Evolutionary conservation across 2,888 invertebrate genomes (phyloP), one percentile per base, ranked within the genome.

Genomic region (Horisme vitalbata): DNA sequence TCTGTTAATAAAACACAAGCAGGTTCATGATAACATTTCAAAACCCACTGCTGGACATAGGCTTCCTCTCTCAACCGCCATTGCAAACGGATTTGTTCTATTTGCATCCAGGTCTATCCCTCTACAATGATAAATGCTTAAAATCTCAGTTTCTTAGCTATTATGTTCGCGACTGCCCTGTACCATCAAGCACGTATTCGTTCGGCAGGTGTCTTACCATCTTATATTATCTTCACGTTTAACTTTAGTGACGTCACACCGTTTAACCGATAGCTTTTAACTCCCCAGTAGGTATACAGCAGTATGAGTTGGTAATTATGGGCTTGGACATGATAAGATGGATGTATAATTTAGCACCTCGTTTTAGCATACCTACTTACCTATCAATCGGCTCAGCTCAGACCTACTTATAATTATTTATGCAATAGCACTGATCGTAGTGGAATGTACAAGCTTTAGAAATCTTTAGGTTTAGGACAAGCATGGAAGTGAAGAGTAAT

Each of bases 121-220:
- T n/a, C n/a, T n/a, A n/a, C n/a, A n/a, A n/a, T n/a, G n/a, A n/a
- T n/a, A n/a, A n/a, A n/a, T n/a, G n/a, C n/a, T n/a, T n/a, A n/a
- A n/a, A n/a, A n/a, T n/a, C n/a, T n/a, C n/a, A n/a, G n/a, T 8
- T 9, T 13, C 4, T 7, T 4, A 33, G 20, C 10, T 3, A 9
- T 55, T 59, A 41, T 58, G 56, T 45, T 3, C 9, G 5, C 58
- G 69, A 69, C 37, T 66, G 71, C 77, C 70, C 74, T 49, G 49
- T 52, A 61, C 64, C 71, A 72, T 73, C 69, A 62, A 69, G 72
- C 84, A 84, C 83, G 84, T 83, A 78, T 66, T 61, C 56, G 56
- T 54, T 53, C 62, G 62, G 69, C 79, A 76, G 75, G 69, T 74
- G 71, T 71, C 66, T 58, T 52, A 37, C 50, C 45, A 39, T 34